Evolutionary conservation across 2,113 vertebrate species (phyloP).

Genomic region (Pholis gunnellus): DNA sequence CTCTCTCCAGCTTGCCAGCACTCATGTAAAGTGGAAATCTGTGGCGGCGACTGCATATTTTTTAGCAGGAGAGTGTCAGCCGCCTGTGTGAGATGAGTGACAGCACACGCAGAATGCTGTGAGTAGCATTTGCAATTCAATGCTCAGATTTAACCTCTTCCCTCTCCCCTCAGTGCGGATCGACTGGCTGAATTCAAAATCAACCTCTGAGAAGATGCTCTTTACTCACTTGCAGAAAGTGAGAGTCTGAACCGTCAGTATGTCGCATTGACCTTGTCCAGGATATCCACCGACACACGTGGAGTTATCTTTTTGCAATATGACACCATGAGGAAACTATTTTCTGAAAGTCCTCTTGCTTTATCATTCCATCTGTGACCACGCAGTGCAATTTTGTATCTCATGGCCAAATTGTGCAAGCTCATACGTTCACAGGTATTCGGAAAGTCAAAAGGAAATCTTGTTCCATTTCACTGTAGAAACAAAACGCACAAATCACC

Average conservation of each 20-base stretch:
- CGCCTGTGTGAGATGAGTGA: constrained; percentile 68
- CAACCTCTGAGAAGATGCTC: constrained; percentile 44
- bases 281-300: constrained; percentile 3
- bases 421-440: constrained; percentile 11
- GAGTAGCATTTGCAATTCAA: constrained; percentile 77
- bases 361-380: constrained; percentile 9
- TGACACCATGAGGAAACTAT: neutral
- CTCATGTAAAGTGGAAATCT: constrained; percentile 60
- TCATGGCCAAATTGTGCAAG: constrained; percentile 36
- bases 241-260: constrained; percentile 22
- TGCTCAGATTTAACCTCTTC: constrained; percentile 73
- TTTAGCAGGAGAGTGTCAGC: constrained; percentile 43
- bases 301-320: constrained; percentile 20
- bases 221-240: constrained; percentile 3
- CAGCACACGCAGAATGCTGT: constrained; percentile 62
- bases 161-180: constrained; percentile 51
- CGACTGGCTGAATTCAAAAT: constrained; percentile 64
- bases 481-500: constrained; percentile 33
- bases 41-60: constrained; percentile 36
- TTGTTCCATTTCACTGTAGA: constrained; percentile 12
- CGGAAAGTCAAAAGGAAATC: constrained; percentile 35
- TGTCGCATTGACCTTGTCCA: constrained; percentile 41
- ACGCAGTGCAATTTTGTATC: neutral
- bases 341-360: constrained; percentile 15
- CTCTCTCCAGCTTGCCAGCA: constrained; percentile 34